Percentiles rank a stretch among this genome's conserved stretches.
These are phyloP conservation scores for Calameuta filiformis DNA, from an alignment of 2,888 invertebrate species.

Conservation along the genomic window DNA sequence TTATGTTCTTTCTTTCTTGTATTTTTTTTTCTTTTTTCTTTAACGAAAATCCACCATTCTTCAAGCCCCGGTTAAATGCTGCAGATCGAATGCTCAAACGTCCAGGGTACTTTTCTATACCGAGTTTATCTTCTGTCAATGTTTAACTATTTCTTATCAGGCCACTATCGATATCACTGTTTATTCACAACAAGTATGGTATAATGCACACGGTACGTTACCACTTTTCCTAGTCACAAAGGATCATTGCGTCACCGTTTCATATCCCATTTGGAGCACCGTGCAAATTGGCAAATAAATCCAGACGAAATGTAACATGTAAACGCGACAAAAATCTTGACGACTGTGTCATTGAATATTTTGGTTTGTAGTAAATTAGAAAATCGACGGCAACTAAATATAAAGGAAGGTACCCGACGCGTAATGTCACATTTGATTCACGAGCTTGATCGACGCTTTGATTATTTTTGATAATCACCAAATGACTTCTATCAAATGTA, in stretches of 20 bases:
- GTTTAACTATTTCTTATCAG: constrained; percentile 8
- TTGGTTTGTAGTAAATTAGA: constrained; percentile 19
- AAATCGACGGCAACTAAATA: constrained; percentile 41
- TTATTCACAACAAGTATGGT: not conserved
- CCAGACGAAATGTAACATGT: not conserved
- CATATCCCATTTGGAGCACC: not conserved
- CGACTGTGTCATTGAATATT: not conserved
- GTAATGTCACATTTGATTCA: constrained; percentile 41
- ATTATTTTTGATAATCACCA: not conserved
- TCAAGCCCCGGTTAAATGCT: not conserved
- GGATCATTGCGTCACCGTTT: not conserved
- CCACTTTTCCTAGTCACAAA: not conserved
- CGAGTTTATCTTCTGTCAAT: not conserved
- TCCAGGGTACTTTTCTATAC: not conserved
- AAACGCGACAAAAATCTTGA: not conserved
- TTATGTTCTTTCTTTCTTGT: not conserved
- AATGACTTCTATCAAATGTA: not conserved
- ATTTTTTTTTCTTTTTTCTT: not conserved
- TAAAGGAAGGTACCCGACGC: constrained; percentile 28
- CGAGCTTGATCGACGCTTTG: not conserved
- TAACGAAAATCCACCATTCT: not conserved
- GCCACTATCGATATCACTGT: constrained; percentile 2
- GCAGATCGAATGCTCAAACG: not conserved
- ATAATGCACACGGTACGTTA: not conserved
- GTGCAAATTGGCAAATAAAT: not conserved